Conservation (phyloP, 1,140 invertebrate species). For the Pinna nobilis region DNA sequence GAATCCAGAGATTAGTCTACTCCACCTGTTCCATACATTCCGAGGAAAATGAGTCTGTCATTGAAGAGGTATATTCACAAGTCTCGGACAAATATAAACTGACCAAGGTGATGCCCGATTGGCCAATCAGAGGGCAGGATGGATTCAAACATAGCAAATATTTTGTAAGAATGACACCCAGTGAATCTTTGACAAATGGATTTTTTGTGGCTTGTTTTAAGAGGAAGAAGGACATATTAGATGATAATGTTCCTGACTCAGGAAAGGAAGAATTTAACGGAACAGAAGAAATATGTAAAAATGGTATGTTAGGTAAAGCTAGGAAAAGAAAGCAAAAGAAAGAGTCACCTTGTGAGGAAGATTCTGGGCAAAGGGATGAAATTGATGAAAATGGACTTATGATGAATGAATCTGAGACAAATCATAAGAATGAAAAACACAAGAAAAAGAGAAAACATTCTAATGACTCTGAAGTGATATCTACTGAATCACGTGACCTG, state of each 20-base stretch:
- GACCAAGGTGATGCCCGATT: constrained; percentile 58
- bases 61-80: constrained; percentile 77
- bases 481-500: too few relatives aligned
- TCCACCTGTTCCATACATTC: constrained; percentile 94
- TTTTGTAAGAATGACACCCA: constrained; percentile 86
- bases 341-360: too few relatives aligned
- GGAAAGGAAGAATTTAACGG: not conserved
- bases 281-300: not conserved
- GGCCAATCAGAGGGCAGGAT: constrained; percentile 66
- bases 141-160: constrained; percentile 62
- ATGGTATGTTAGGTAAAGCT: not conserved
- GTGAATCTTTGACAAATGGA: constrained; percentile 89
- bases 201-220: constrained; percentile 95
- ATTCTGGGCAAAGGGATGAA: not conserved
- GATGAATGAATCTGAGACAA: not conserved
- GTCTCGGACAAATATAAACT: constrained; percentile 58
- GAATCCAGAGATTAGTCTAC: constrained; percentile 90
- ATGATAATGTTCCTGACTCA: not conserved
- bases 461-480: not conserved
- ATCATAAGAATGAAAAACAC: constrained; percentile 14
- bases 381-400: not conserved
- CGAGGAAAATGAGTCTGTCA: constrained; percentile 95
- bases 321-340: constrained; percentile 1
- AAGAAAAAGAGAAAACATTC: constrained; percentile 9
- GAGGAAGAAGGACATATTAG: constrained; percentile 14